phyloP scores from a whole-genome alignment of 2,797 vertebrate genomes.

The Mycteria americana region DNA sequence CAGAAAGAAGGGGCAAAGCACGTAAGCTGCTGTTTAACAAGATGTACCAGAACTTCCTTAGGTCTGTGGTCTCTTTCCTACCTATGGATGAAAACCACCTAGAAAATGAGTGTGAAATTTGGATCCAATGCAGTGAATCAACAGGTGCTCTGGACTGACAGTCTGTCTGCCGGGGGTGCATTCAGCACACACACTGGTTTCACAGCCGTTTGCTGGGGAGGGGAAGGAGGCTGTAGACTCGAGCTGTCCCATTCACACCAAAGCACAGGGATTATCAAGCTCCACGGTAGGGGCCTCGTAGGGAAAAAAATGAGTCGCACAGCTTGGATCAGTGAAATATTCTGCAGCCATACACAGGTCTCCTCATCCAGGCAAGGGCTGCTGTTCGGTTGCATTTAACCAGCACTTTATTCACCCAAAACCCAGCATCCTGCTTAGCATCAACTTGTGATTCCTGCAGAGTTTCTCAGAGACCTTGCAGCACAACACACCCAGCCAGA shows the following conservation, averaged over 20 bases:
- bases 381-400: background rate
- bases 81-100: background rate
- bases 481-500: background rate
- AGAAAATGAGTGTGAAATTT: background rate
- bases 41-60: background rate
- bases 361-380: background rate
- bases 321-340: background rate
- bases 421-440: background rate
- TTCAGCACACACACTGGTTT: background rate
- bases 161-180: background rate
- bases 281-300: rapidly evolving
- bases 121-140: background rate
- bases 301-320: background rate
- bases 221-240: background rate
- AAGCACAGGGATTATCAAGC: background rate
- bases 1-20: background rate
- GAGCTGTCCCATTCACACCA: background rate
- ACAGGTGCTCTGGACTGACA: background rate
- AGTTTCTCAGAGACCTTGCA: background rate
- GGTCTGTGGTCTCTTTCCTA: background rate
- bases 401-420: background rate
- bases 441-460: background rate
- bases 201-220: background rate
- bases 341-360: background rate
- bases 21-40: background rate